Evolutionary conservation across 2,888 invertebrate genomes (phyloP).

Genomic region (Disparrhopalites patrizii): DNA sequence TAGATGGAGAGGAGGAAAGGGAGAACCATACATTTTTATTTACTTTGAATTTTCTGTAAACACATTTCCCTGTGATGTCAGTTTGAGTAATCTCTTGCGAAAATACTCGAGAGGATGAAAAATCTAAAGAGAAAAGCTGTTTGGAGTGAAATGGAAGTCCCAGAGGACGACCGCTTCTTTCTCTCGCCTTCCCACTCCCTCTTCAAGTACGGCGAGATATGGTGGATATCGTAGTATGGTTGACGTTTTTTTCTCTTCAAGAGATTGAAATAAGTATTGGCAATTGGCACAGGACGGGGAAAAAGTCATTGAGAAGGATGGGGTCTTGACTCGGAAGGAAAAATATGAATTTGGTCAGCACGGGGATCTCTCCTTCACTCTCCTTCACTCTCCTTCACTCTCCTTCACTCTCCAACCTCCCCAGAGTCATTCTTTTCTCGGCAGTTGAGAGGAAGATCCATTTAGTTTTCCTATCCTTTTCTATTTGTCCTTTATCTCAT

Average conservation of each 20-base stretch:
- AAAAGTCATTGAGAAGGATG: too few relatives aligned
- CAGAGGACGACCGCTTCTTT: too few relatives aligned
- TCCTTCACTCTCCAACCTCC: too few relatives aligned
- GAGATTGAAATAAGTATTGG: too few relatives aligned
- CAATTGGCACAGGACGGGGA: too few relatives aligned
- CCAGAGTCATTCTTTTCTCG: too few relatives aligned
- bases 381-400: too few relatives aligned
- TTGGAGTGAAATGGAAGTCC: background rate
- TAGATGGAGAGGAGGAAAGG: background rate
- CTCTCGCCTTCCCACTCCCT: too few relatives aligned
- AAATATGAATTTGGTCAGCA: background rate
- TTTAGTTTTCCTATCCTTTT: background rate
- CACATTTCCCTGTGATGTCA: background rate
- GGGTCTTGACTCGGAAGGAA: too few relatives aligned
- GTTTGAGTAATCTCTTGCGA: background rate
- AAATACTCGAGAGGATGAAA: background rate
- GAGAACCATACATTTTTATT: background rate
- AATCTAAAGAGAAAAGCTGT: background rate
- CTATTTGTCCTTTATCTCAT: background rate
- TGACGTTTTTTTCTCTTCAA: too few relatives aligned
- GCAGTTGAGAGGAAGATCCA: background rate
- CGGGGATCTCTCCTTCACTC: background rate
- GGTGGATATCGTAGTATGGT: too few relatives aligned
- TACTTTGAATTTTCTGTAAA: background rate
- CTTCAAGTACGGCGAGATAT: too few relatives aligned